Evolutionary conservation across 1,140 invertebrate genomes (phyloP).

Genomic region (Lepidurus packardi): DNA sequence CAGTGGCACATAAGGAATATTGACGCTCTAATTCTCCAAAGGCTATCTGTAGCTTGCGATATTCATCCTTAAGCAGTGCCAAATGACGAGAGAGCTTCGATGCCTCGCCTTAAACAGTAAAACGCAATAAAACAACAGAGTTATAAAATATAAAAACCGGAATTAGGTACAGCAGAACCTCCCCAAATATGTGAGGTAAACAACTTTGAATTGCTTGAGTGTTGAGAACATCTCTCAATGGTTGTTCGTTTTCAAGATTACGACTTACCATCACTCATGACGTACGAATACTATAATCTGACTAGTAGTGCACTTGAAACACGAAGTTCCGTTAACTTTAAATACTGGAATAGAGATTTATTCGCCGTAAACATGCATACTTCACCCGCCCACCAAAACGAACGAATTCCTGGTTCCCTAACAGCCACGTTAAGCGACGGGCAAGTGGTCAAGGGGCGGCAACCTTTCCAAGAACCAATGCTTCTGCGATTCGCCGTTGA

Average conservation of each 20-base stretch:
- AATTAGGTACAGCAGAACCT: neutral
- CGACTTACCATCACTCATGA: neutral
- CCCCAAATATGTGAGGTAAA: neutral
- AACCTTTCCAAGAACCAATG: neutral
- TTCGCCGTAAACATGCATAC: neutral
- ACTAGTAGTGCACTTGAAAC: neutral
- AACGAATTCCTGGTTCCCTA: neutral
- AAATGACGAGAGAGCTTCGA: conserved; percentile 81
- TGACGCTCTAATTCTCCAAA: conserved; percentile 76
- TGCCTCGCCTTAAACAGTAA: conserved; percentile 48
- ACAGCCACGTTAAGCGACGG: neutral
- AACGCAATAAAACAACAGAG: neutral
- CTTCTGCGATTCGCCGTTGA: too few species aligned
- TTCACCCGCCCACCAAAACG: neutral
- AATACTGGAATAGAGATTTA: neutral
- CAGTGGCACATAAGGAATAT: conserved; percentile 64
- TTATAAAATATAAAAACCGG: neutral
- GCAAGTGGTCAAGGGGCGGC: neutral
- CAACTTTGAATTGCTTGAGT: neutral
- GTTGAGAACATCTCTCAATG: neutral
- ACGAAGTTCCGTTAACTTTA: neutral
- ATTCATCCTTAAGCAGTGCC: conserved; percentile 77
- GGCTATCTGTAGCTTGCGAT: conserved; percentile 78
- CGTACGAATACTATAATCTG: neutral
- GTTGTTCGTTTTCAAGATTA: neutral